Conservation (phyloP, 2,797 vertebrate genomes). For the Cirrhinus mrigala region DNA sequence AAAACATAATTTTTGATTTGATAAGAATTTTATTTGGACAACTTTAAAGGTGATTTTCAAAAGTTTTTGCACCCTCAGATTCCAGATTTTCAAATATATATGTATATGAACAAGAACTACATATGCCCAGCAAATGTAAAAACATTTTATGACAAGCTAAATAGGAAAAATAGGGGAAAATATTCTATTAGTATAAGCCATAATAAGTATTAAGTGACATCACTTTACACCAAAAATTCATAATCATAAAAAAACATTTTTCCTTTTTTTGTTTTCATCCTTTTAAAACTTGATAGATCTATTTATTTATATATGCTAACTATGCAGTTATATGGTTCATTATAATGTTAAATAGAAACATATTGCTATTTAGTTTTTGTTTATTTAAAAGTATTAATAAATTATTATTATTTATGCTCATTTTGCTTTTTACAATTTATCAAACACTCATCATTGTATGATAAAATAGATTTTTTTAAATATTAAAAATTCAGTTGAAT, state of each 20-base stretch:
- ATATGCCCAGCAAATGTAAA: neutral
- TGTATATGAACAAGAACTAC: neutral
- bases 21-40: too few relatives aligned
- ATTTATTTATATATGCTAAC: neutral
- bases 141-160: neutral
- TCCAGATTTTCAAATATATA: neutral
- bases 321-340: neutral
- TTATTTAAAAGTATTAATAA: too few relatives aligned
- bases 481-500: neutral
- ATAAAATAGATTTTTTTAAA: neutral
- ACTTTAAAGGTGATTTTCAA: too few relatives aligned
- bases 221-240: neutral
- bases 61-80: too few relatives aligned
- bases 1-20: too few relatives aligned
- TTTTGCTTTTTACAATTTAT: neutral
- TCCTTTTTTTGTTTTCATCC: too few relatives aligned
- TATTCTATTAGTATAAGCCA: neutral
- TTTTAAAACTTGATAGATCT: too few relatives aligned
- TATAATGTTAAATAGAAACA: too few relatives aligned
- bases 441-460: neutral
- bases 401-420: neutral
- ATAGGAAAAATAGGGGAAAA: neutral
- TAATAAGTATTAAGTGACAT: neutral
- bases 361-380: too few relatives aligned
- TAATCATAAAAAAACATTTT: too few relatives aligned